Base-by-base conservation (phyloP, 2,888 invertebrate species). In the Ischnura elegans region DNA sequence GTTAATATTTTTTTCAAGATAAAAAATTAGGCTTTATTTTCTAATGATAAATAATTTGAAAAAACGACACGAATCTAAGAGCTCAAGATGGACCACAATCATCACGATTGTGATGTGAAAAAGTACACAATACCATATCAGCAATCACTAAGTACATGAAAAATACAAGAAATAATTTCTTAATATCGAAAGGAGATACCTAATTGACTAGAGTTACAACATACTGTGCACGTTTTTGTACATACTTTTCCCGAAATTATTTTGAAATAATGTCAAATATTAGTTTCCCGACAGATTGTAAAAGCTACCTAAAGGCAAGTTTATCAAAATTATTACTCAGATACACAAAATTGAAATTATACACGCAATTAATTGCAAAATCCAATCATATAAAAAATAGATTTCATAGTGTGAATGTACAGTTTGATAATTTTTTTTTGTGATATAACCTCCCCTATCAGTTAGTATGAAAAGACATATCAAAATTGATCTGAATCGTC, bases 331-430 rank as follows among this genome's bases (percentile, higher is more conserved):
- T 61, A 43, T 61, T 90, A 61, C 61, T 61, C 42, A 90, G 90
- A 61, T 90, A 55, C 90, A 76, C n/a, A 66, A 61, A 42, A 90
- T 43, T 90, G 61, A 90, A 90, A 90, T 51, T 61, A 90, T 61
- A 61, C n/a, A 90, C 55, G 55, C 87, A 90, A 61, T 90, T 43
- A 90, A 90, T 42, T 55, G 61, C 90, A 90, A 90, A 90, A 90
- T 90, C 66, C 90, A 90, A 90, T 45, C 90, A 90, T 90, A 90
- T 90, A 90, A 90, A 90, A 90, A 90, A 90, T 90, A 90, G 90
- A 90, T 90, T 90, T 90, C 42, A 90, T 90, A 61, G 90, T 61
- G 90, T 61, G 55, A 90, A 90, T 90, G 90, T 90, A 90, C 61
- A 90, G 61, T 90, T 66, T 36, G 42, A 42, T n/a, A 76, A 76